Evolutionary conservation across 2,888 invertebrate genomes (phyloP).

Genomic region (Macrophya annulata): DNA sequence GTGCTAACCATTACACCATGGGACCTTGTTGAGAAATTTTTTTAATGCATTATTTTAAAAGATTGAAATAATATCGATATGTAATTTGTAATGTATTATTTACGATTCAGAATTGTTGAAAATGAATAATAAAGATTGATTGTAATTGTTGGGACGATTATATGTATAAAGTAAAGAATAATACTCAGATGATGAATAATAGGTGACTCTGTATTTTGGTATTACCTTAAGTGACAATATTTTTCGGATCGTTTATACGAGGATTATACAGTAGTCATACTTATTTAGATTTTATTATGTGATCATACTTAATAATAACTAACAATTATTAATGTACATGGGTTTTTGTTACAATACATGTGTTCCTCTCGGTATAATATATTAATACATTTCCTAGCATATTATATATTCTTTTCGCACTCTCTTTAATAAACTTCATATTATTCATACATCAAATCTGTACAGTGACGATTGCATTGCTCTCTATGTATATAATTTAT

Average conservation of each 20-base stretch:
- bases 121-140: not conserved
- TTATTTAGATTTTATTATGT: constrained; percentile 49
- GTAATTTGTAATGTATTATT: not conserved
- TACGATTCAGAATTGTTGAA: not conserved
- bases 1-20: constrained; percentile 88
- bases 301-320: constrained; percentile 60
- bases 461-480: constrained; percentile 53
- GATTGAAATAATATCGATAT: not conserved
- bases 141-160: not conserved
- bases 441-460: constrained; percentile 55
- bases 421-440: constrained; percentile 44
- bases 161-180: constrained; percentile 32
- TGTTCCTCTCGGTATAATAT: constrained; percentile 42
- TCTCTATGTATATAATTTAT: constrained; percentile 34
- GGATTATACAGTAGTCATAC: constrained; percentile 59
- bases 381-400: constrained; percentile 39
- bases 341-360: constrained; percentile 59
- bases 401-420: constrained; percentile 41
- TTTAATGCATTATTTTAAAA: not conserved
- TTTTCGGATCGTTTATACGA: constrained; percentile 60
- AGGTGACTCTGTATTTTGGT: constrained; percentile 64
- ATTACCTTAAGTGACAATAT: constrained; percentile 62
- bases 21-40: constrained; percentile 76
- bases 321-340: constrained; percentile 62
- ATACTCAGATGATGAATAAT: constrained; percentile 46